Conservation (phyloP, 1,140 invertebrate species). For the Megathymus violae region DNA sequence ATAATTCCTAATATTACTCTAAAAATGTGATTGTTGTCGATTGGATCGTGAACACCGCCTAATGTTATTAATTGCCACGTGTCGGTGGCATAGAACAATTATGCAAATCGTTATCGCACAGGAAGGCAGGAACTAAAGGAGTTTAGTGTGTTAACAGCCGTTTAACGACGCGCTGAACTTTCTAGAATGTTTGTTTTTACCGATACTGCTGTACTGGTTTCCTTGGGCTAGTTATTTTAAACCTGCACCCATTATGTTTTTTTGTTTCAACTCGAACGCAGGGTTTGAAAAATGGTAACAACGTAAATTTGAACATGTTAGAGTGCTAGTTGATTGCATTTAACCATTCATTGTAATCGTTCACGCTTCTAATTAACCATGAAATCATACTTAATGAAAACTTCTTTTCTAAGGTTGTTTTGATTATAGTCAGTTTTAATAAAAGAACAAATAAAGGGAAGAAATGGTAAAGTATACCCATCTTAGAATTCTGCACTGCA, state of each 20-base stretch:
- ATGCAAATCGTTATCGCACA: constrained; percentile 44
- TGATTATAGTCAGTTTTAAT: not conserved
- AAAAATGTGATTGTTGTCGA: too few species aligned
- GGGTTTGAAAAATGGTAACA: not conserved
- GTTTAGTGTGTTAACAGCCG: constrained; percentile 40
- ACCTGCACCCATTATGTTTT: not conserved
- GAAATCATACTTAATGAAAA: not conserved
- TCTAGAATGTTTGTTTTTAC: constrained; percentile 25
- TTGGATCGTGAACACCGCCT: too few species aligned
- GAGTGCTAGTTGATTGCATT: not conserved
- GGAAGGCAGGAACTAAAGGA: constrained; percentile 40
- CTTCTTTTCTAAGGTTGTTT: not conserved
- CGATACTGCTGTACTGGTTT: constrained; percentile 15
- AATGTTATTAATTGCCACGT: too few species aligned
- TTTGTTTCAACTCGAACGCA: not conserved
- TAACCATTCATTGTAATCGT: not conserved
- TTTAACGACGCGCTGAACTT: constrained; percentile 26
- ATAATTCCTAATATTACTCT: too few species aligned
- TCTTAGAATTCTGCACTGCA: too few species aligned
- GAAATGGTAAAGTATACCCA: too few species aligned
- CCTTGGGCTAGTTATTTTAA: not conserved
- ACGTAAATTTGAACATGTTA: too few species aligned
- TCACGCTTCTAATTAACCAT: not conserved
- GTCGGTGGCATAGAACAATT: constrained; percentile 36
- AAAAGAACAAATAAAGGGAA: too few species aligned